These are phyloP conservation scores for Ivindomyrus marchei DNA, from an alignment of 2,113 vertebrate species.

Conservation along the genomic window DNA sequence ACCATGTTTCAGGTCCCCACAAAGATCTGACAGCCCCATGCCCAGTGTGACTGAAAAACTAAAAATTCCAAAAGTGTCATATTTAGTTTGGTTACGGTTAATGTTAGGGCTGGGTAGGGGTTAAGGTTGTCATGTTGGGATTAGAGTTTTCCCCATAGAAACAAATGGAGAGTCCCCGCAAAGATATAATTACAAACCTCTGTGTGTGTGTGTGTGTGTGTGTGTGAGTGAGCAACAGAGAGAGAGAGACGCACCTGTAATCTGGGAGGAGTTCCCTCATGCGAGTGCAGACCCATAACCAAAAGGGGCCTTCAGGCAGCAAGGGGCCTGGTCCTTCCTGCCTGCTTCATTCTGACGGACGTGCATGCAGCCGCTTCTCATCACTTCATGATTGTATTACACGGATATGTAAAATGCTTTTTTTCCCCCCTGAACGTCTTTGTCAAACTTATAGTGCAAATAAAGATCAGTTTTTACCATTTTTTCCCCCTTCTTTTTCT, in stretches of 20 bases:
- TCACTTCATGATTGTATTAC: slow-evolving; percentile 26
- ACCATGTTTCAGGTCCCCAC: too few relatives aligned
- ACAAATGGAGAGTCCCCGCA: too few relatives aligned
- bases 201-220: not conserved
- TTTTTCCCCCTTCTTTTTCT: slow-evolving; percentile 3
- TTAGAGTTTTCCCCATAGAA: too few relatives aligned
- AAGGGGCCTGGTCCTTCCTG: not conserved
- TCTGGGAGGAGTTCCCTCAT: slow-evolving; percentile 22
- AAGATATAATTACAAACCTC: not conserved
- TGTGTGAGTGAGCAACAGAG: not conserved
- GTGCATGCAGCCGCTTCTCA: not conserved
- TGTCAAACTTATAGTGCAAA: slow-evolving; percentile 13
- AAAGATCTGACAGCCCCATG: too few relatives aligned
- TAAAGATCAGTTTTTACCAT: slow-evolving; percentile 10
- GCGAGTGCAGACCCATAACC: slow-evolving; percentile 18
- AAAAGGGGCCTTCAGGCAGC: not conserved
- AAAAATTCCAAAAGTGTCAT: too few relatives aligned
- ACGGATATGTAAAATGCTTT: slow-evolving; percentile 17
- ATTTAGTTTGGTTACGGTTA: too few relatives aligned
- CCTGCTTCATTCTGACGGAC: not conserved
- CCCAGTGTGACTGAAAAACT: too few relatives aligned
- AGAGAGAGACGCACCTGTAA: slow-evolving; percentile 28
- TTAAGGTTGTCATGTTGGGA: too few relatives aligned
- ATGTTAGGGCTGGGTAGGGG: too few relatives aligned
- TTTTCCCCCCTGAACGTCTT: slow-evolving; percentile 15